Base-by-base conservation (phyloP, 2,797 vertebrate species). In the Anguilla megastoma region DNA sequence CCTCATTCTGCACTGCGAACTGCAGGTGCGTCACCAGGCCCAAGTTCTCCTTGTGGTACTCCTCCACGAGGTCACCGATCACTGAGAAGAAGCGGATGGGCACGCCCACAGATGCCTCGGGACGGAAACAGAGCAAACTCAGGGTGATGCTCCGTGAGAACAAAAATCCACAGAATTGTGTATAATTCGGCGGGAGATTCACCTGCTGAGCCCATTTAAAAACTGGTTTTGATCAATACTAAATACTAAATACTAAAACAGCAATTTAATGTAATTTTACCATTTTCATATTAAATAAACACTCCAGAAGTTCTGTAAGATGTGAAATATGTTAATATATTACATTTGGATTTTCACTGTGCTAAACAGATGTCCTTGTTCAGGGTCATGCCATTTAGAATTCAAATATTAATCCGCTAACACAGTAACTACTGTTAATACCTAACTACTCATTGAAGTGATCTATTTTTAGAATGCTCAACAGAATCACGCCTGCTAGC, bases 31-130 rank as follows among this genome's bases (percentile, higher is more conserved):
- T 99, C 74, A 99, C 93, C 92, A 99, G 94, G 0, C 99, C 99
- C 97, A 99, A 97, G 94, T 99, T 98, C 89, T 98, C 98, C 89
- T 95, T 97, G 94, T 95, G 97, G 92, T 99, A 99, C 14, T 98
- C 98, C 45, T 98, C 98, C 91, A 99, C 98, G 92, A 99, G 95
- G 87, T 99, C 98, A 45, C 96, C 93, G 90, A 99, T 92, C 91
- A 94, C 94, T 3, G 96, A 89, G 74, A 98, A 99, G 93, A 97
- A 97, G 87, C 96, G 96, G 94, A 98, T 96, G 0, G 98, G 97
- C 88, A 99, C 98, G 0, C 99, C 99, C 80, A 98, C 98, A 0
- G 98, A 99, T 3, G 98, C 98, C 98, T 99, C 91, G 90, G 50
- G 24, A 82, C 18, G 66, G 56, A 54, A 86, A 45, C 2, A 79